These are phyloP conservation scores for Terrapene triunguis DNA, from an alignment of 2,113 vertebrate species.

Conservation along the genomic window DNA sequence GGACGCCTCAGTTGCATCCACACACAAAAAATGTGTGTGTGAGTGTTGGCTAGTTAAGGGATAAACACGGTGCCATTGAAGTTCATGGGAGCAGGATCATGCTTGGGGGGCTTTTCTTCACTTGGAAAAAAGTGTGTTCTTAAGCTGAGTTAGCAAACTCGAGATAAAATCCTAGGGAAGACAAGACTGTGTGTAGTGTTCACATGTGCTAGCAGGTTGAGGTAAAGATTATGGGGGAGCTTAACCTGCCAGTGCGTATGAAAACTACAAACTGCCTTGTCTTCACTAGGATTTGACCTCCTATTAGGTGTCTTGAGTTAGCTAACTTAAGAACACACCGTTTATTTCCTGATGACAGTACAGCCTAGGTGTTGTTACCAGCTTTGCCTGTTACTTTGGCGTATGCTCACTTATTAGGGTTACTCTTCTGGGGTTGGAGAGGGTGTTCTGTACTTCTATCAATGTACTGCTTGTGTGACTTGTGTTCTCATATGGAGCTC, in stretches of 20 bases:
- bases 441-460: no score
- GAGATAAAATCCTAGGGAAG: neutral
- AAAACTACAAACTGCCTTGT: neutral
- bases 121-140: neutral
- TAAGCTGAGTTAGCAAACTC: neutral
- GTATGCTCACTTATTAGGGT: no score
- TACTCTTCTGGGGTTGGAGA: no score
- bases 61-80: neutral
- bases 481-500: no score
- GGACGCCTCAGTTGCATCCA: neutral
- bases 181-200: neutral
- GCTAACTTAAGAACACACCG: rapidly evolving
- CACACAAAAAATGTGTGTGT: neutral
- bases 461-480: no score
- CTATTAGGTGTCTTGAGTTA: neutral
- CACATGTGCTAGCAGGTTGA: neutral
- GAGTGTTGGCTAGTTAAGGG: neutral
- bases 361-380: no score
- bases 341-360: neutral
- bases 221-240: neutral
- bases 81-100: neutral
- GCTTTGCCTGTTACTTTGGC: no score
- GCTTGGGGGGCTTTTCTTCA: neutral
- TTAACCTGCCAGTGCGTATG: neutral
- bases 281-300: neutral